A percentile compares a stretch with the other conserved stretches of the same genome.
phyloP scores from a whole-genome alignment of 2,888 invertebrate genomes.

The Acanthococcus lagerstroemiae region DNA sequence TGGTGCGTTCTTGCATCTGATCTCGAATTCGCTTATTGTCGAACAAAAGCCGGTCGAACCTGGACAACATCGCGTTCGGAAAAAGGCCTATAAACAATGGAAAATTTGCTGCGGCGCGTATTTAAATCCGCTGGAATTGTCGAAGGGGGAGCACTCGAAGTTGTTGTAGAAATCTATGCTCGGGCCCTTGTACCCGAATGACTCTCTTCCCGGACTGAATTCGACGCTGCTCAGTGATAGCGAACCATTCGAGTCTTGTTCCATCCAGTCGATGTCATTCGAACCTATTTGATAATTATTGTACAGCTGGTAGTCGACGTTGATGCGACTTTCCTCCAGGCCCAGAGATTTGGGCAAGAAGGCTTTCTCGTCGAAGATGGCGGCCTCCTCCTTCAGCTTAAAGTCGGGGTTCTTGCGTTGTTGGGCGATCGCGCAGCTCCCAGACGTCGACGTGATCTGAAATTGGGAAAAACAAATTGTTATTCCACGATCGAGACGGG shows the following conservation, averaged over 20 bases:
- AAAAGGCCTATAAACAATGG: constrained; percentile 16
- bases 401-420: constrained; percentile 33
- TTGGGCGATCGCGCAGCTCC: constrained; percentile 39
- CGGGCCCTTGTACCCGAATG: background rate
- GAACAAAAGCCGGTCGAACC: too few species aligned
- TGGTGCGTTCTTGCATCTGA: too few species aligned
- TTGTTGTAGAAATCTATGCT: background rate
- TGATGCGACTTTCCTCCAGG: background rate
- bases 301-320: background rate
- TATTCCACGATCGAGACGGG: background rate
- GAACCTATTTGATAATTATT: background rate
- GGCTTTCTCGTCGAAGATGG: background rate
- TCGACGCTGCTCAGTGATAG: constrained; percentile 14
- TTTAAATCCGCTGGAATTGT: background rate
- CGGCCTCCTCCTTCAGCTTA: background rate
- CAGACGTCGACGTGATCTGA: constrained; percentile 39
- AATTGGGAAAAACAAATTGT: constrained; percentile 2
- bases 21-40: too few species aligned
- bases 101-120: constrained; percentile 15
- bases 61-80: too few species aligned
- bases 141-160: background rate
- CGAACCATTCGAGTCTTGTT: constrained; percentile 19
- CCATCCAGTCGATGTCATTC: constrained; percentile 5
- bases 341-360: background rate
- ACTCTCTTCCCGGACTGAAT: constrained; percentile 7